Evolutionary conservation across 2,113 vertebrate species (phyloP), one percentile per base, ranked within the genome.

Genomic region (Pimephales promelas): DNA sequence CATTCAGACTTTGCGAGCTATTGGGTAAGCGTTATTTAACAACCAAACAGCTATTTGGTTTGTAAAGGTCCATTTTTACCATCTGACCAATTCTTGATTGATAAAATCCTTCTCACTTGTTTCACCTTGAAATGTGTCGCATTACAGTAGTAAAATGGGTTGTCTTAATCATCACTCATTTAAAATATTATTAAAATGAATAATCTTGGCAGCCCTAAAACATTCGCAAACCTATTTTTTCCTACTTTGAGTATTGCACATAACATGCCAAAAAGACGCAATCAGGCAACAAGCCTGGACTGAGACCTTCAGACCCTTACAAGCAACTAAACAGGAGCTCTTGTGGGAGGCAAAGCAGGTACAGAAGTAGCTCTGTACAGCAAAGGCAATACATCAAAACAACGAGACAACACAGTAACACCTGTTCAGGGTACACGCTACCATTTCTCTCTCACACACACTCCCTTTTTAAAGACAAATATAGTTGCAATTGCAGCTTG

Each of bases 321-420:
- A 26, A 81, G 81, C 57, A 83, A 85, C 82, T 77, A 85, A 85
- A 83, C 68, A 62, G 56, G 40, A 71, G 31, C 73, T 61, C 68
- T 80, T 34, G 52, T 62, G 16, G n/a, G 84, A 85, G 84, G 31
- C 61, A 61, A 73, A 24, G n/a, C 31, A 36, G 72, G 68, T 70
- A 71, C 57, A 40, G 34, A 83, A 85, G 73, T 74, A 72, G 81
- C 81, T 83, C 76, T 43, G 40, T 52, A 71, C 70, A 85, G 74
- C 76, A 85, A 56, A 61, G 78, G 84, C 77, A 77, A 88, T 86
- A 72, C 77, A 88, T 88, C 86, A 88, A 81, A 88, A 85, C 86
- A 81, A 81, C 57, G 62, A 86, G 77, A 85, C 84, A 84, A 88
- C 86, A 88, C 61, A 52, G 81, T 83, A 88, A 83, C 86, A 88